These are phyloP conservation scores for Oncorhynchus kisutch DNA, from an alignment of 2,113 vertebrate genomes.

Conservation along the genomic window DNA sequence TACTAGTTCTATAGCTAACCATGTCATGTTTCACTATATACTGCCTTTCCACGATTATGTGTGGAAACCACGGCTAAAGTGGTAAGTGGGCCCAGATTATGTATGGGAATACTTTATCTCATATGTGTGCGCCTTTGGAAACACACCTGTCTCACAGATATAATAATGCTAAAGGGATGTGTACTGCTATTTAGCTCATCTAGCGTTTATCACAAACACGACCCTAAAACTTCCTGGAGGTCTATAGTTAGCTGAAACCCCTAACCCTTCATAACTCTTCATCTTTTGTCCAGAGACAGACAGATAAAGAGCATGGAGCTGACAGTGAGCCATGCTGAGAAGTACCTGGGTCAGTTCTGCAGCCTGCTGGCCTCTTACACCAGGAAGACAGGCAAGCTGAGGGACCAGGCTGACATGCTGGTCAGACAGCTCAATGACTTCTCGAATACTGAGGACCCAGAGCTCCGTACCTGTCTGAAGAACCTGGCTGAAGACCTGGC, in stretches of 20 bases:
- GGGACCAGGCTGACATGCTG: slow-evolving; percentile 70
- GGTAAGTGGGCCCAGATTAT: no score
- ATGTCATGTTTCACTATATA: no score
- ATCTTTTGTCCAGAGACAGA: slow-evolving; percentile 43
- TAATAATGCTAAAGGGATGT: background rate
- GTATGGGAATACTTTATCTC: background rate
- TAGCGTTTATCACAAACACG: no score
- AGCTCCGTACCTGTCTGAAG: slow-evolving; percentile 61
- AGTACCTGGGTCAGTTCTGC: slow-evolving; percentile 75
- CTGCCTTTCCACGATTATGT: no score
- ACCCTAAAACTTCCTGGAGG: no score
- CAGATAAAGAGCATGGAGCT: slow-evolving; percentile 69
- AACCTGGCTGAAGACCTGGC: slow-evolving; percentile 76
- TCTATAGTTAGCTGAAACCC: no score
- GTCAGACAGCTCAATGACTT: slow-evolving; percentile 67
- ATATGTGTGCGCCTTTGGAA: background rate
- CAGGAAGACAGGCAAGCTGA: slow-evolving; percentile 71
- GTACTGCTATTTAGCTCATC: background rate
- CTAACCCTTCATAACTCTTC: no score
- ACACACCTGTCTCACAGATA: no score
- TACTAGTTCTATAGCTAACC: no score
- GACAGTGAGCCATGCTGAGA: slow-evolving; percentile 57
- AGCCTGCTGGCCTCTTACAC: slow-evolving; percentile 64
- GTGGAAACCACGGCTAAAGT: no score
- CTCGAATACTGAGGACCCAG: slow-evolving; percentile 57